Conservation (phyloP, 2,113 vertebrate species). For the Lichenostomus cassidix region DNA sequence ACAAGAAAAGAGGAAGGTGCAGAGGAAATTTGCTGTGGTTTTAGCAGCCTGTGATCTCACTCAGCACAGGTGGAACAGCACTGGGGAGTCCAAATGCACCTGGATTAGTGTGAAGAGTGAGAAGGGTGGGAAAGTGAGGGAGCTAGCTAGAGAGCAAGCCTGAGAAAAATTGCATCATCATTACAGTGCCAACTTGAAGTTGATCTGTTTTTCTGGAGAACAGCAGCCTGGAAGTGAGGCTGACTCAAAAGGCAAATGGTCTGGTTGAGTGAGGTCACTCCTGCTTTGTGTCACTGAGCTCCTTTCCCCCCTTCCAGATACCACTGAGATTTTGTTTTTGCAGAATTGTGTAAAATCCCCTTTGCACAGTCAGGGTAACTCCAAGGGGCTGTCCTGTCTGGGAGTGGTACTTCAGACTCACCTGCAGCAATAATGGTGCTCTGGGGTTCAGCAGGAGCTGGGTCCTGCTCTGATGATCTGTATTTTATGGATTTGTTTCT, state of each 20-base stretch:
- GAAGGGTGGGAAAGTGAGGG: not conserved
- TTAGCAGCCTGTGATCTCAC: not conserved
- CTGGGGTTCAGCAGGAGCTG: not conserved
- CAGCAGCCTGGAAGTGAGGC: not conserved
- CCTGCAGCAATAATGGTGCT: not conserved
- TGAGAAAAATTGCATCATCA: not conserved
- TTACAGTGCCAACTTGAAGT: not conserved
- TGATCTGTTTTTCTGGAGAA: not conserved
- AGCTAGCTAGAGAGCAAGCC: not conserved
- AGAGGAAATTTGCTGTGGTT: not conserved
- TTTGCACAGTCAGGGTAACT: not conserved
- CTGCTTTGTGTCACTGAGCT: not conserved
- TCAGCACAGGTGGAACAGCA: not conserved
- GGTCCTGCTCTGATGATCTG: not conserved
- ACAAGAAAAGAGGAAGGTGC: not conserved
- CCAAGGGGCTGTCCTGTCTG: not conserved
- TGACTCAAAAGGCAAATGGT: not conserved
- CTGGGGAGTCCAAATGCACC: not conserved
- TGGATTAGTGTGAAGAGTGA: not conserved
- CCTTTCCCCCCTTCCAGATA: not conserved
- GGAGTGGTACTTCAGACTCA: not conserved
- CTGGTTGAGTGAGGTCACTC: not conserved
- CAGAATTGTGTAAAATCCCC: not conserved
- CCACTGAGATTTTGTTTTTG: not conserved
- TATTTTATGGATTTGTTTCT: not conserved